Base-by-base conservation (phyloP, 2,113 vertebrate species). In the Microcebus tavaratra region DNA sequence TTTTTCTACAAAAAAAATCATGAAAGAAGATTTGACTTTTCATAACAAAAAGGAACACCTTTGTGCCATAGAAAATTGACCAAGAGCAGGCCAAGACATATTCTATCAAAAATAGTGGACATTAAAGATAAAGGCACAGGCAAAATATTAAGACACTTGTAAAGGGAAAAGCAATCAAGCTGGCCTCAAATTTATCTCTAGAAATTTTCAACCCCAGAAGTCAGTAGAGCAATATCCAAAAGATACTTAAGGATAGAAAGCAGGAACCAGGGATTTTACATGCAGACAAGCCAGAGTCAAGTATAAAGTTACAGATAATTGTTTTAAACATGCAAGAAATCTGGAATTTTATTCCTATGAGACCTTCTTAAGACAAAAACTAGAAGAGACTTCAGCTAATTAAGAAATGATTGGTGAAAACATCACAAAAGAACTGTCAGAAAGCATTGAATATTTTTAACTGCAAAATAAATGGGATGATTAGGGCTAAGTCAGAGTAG, bases 271-370 rank as follows among this genome's bases (percentile, higher is more conserved):
- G 4, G 8, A 59, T 80, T 92, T 94, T 42, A 80, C 76, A 59
- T 86, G 31, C 34, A 90, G 42, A 82, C 1, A 45, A 86, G 25
- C 15, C 8, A 25, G 31, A 59, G 11, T 80, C 18, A 45, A 59
- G 6, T 78, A 79, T 73, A 78, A 95, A 95, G 11, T 89, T 85
- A 87, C 6, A 68, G 27, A 57, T 82, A 50, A 73, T 94, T 92
- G 9, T 73, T 78, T 88, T 61, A 94, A 92, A 81, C 5, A 6
- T 80, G 15, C 4, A 76, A 87, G 53, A 90, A 92, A 80, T 23
- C 50, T 13, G 10, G 31, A 68, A 45, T 88, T 90, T 96, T 42
- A 94, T 75, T 82, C 21, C n/a, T 63, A 90, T 83, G 48, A 83
- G 48, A 82, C 0, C 34, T 78, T 92, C 76, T 17, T 39, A 57